Conservation (phyloP, 2,797 vertebrate genomes). For the Lycodopsis pacificus region DNA sequence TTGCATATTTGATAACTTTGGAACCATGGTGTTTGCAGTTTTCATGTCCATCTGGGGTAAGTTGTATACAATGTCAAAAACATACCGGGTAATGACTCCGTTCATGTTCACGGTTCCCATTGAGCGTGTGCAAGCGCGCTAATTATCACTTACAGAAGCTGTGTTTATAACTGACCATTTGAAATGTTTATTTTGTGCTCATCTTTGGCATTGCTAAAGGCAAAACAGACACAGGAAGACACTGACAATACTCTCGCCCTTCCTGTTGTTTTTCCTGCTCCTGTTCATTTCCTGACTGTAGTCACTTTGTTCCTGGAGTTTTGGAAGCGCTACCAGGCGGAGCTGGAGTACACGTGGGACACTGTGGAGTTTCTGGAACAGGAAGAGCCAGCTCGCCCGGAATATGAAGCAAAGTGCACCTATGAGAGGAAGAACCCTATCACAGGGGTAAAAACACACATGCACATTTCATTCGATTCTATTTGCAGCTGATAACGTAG, state of each 20-base stretch:
- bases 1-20: constrained; percentile 96
- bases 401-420: constrained; percentile 91
- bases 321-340: constrained; percentile 94
- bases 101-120: background rate
- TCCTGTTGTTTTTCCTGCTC: constrained; percentile 16
- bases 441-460: constrained; percentile 84
- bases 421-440: constrained; percentile 89
- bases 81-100: background rate
- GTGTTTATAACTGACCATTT: background rate
- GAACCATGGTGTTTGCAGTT: constrained; percentile 94
- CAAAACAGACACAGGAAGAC: constrained; percentile 1
- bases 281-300: constrained; percentile 57
- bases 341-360: constrained; percentile 95
- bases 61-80: constrained; percentile 49
- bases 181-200: background rate
- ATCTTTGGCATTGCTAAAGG: background rate
- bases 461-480: background rate
- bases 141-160: background rate
- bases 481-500: background rate
- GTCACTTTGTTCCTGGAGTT: constrained; percentile 95
- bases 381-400: constrained; percentile 90
- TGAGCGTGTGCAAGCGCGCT: background rate
- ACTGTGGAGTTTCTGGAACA: constrained; percentile 93
- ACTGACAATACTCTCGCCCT: background rate
- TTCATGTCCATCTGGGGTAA: constrained; percentile 98